Conservation (phyloP, 1,140 invertebrate genomes). For the Polyergus mexicanus region DNA sequence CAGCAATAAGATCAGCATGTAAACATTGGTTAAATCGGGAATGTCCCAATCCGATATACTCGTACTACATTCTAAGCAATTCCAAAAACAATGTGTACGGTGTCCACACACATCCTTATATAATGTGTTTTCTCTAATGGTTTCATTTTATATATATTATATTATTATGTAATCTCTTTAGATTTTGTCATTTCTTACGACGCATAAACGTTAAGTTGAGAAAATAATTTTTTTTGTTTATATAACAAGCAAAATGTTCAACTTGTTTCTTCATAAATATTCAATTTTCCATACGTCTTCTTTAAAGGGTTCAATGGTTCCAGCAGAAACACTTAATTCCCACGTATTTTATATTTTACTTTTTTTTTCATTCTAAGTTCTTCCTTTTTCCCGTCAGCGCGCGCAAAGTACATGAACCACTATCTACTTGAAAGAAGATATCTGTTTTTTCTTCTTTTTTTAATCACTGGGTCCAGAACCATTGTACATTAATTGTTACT, state of each 20-base stretch:
- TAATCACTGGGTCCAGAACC: slow-evolving; percentile 66
- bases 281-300: slow-evolving; percentile 73
- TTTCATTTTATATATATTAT: slow-evolving; percentile 75
- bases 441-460: neutral
- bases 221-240: slow-evolving; percentile 84
- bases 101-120: slow-evolving; percentile 72
- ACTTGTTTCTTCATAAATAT: slow-evolving; percentile 76
- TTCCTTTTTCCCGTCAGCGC: slow-evolving; percentile 22
- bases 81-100: slow-evolving; percentile 78
- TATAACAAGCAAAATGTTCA: slow-evolving; percentile 79
- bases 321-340: slow-evolving; percentile 70
- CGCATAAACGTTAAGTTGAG: slow-evolving; percentile 85
- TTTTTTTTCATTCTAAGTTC: slow-evolving; percentile 51
- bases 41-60: slow-evolving; percentile 60
- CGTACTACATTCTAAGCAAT: slow-evolving; percentile 79
- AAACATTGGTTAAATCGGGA: slow-evolving; percentile 53
- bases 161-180: slow-evolving; percentile 77
- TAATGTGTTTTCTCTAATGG: slow-evolving; percentile 70
- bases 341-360: slow-evolving; percentile 61
- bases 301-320: slow-evolving; percentile 71
- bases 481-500: slow-evolving; percentile 72
- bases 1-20: slow-evolving; percentile 60
- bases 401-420: slow-evolving; percentile 49
- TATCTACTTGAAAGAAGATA: slow-evolving; percentile 66
- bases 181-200: slow-evolving; percentile 77